Percentiles rank a stretch among this genome's conserved stretches.
Evolutionary conservation across 2,113 vertebrate genomes (phyloP).

Genomic region (Shinisaurus crocodilurus): DNA sequence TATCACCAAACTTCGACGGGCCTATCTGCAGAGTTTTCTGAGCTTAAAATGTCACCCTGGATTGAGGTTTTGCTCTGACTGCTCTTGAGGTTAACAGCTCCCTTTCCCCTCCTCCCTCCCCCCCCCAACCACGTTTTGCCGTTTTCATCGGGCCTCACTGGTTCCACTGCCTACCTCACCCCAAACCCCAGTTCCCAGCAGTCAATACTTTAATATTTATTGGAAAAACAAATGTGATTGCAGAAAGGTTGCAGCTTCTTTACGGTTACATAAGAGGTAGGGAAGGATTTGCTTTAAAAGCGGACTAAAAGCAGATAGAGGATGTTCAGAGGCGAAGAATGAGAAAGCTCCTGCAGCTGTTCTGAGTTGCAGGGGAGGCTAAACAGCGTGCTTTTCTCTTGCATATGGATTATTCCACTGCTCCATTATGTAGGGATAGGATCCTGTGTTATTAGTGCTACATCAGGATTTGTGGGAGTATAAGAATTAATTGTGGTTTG

Average conservation of each 20-base stretch:
- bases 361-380: too few relatives aligned
- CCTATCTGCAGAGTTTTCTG: neutral
- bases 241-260: neutral
- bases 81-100: neutral
- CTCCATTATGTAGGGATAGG: neutral
- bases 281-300: neutral
- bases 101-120: neutral
- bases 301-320: neutral
- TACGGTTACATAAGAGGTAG: neutral
- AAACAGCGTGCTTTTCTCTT: neutral
- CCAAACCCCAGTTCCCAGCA: neutral
- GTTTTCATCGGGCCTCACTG: neutral
- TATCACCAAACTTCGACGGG: too few relatives aligned
- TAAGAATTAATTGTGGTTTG: neutral
- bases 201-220: neutral
- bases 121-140: neutral
- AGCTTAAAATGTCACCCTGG: neutral
- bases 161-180: neutral
- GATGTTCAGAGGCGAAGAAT: neutral
- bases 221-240: neutral
- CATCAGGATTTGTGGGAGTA: neutral
- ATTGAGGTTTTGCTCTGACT: neutral
- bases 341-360: neutral
- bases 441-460: neutral
- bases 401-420: neutral